Base-by-base conservation (phyloP, 2,113 vertebrate genomes). In the Caloenas nicobarica region DNA sequence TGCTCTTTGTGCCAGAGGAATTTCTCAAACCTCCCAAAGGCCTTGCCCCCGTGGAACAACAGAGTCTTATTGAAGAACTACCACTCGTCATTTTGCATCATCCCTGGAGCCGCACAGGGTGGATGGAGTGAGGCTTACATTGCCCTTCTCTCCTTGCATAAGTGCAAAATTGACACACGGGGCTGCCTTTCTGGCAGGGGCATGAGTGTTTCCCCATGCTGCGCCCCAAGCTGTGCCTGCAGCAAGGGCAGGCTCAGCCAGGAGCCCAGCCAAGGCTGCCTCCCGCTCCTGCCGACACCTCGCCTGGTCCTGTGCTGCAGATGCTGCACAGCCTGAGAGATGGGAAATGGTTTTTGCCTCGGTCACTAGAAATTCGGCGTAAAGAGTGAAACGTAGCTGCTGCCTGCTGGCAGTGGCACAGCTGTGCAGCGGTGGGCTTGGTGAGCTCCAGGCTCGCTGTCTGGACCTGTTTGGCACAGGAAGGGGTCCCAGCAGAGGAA, bases 131-230 rank as follows among this genome's bases (percentile, higher is more conserved):
- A 84, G 22, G 25, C 17, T 18, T 7, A 10, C 10, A 2, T 29
- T 3, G 23, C 46, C 31, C 15, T 84, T 65, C 31, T 57, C 36
- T 72, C 53, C 33, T 48, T 48, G 16, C 4, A 1, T 36, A 51
- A 33, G 46, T 13, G 65, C 46, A 62, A 26, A 22, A 7, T 7
- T 26, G 57, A 13, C 8, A 10, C 5, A 8, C 4, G 69, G n/a
- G 22, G 42, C 48, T 86, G 29, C 53, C 31, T 54, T 18, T 70
- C 48, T 36, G 61, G 42, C 1, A 11, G 4, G 11, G 19, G 7
- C 10, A 26, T 0, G 0, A 14, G 22, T 4, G 8, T 19, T 53
- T 25, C 1, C 2, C 46, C 33, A 42, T 21, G 40, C 36, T 11
- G 16, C 10, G 6, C 12, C 22, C 50, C 53, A 16, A 56, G 60